Percentiles rank a stretch among this genome's conserved stretches.
These are phyloP conservation scores for Aspidiotus destructor DNA, from an alignment of 2,888 invertebrate genomes.

Conservation along the genomic window DNA sequence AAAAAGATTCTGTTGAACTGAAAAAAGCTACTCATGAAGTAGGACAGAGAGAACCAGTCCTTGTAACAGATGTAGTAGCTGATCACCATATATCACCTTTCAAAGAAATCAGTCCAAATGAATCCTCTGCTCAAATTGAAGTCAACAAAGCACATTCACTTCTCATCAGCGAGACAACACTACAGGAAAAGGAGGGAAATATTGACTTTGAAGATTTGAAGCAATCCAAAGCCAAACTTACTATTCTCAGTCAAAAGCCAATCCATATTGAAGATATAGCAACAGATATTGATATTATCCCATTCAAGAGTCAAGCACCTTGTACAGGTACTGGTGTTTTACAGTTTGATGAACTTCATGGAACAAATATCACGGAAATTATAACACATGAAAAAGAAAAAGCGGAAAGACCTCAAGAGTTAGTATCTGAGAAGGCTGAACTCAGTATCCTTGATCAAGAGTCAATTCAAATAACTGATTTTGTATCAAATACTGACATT, in stretches of 20 bases:
- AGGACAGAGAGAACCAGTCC: slow-evolving; percentile 44
- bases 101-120: not conserved
- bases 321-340: slow-evolving; percentile 1
- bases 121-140: not conserved
- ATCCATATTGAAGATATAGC: slow-evolving; percentile 17
- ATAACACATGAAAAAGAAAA: slow-evolving; percentile 32
- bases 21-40: slow-evolving; percentile 43
- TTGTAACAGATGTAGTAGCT: slow-evolving; percentile 40
- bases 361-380: slow-evolving; percentile 30
- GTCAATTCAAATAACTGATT: slow-evolving; percentile 38
- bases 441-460: slow-evolving; percentile 29
- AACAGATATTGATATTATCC: not conserved
- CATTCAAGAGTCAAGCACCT: slow-evolving; percentile 5
- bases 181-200: slow-evolving; percentile 37
- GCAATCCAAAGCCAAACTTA: slow-evolving; percentile 15
- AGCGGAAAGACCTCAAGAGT: not conserved
- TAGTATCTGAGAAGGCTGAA: slow-evolving; percentile 36
- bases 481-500: slow-evolving; percentile 51
- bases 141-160: not conserved
- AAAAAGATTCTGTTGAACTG: slow-evolving; percentile 41
- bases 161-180: slow-evolving; percentile 35
- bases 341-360: slow-evolving; percentile 37
- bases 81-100: not conserved
- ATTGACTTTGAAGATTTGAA: slow-evolving; percentile 35
- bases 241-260: slow-evolving; percentile 18